Percentiles rank a stretch among this genome's conserved stretches.
phyloP scores from a whole-genome alignment of 2,113 vertebrate genomes.

The Morone saxatilis region DNA sequence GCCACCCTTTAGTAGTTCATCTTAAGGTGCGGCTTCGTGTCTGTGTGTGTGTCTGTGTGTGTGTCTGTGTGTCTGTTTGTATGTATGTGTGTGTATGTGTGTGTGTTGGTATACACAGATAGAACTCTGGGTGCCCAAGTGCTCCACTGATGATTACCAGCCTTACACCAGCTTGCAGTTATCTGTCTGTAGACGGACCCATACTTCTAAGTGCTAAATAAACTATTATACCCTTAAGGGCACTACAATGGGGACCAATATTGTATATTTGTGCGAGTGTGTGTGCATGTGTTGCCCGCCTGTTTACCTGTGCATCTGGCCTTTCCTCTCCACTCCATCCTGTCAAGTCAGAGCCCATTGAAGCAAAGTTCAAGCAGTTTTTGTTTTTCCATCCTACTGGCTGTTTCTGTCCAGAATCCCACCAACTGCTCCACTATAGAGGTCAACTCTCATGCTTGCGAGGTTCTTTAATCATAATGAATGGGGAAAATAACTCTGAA shows the following conservation, averaged over 20 bases:
- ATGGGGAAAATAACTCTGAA: neutral
- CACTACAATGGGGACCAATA: constrained; percentile 63
- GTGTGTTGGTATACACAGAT: constrained; percentile 22
- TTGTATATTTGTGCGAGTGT: constrained; percentile 19
- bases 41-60: neutral
- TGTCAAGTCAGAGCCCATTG: constrained; percentile 6
- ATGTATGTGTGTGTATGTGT: constrained; percentile 13
- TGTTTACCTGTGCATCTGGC: constrained; percentile 37
- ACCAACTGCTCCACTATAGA: constrained; percentile 8
- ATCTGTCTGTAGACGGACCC: constrained; percentile 65
- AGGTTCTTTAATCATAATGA: neutral
- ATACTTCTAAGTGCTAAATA: constrained; percentile 67
- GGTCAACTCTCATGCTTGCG: neutral
- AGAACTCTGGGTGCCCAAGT: constrained; percentile 48
- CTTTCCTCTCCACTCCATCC: constrained; percentile 31
- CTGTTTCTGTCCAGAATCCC: constrained; percentile 23
- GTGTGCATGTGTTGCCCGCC: constrained; percentile 1
- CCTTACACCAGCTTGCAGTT: constrained; percentile 75
- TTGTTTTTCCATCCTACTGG: neutral
- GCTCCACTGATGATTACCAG: constrained; percentile 68
- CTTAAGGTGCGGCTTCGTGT: neutral
- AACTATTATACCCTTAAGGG: constrained; percentile 54
- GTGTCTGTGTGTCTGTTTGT: neutral
- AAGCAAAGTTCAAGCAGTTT: neutral
- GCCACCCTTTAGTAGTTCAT: neutral